Base-by-base conservation (phyloP, 2,888 invertebrate genomes). In the Melipona beecheii region DNA sequence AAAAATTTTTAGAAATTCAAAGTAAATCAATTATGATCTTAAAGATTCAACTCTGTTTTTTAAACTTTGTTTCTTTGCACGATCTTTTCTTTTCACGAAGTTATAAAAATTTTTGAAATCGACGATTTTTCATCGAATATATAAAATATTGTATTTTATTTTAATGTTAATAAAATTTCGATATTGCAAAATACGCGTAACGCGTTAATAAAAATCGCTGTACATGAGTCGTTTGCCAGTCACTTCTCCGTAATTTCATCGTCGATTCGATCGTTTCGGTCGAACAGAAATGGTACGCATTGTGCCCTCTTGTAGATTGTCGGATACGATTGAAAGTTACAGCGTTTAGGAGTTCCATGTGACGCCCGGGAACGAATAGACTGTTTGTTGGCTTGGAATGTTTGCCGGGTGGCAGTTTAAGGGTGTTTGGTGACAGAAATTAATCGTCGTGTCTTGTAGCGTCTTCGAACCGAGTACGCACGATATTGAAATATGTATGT, bases 211-310 rank as follows among this genome's bases (percentile, higher is more conserved):
- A 1, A 58, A 58, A 21, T 79, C 69, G 31, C 4, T 43, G 21
- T 68, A 84, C 88, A 84, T 82, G 84, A 86, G 79, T 74, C 65
- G 64, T n/a, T 43, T 79, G 75, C 68, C 27, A 86, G 62, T 58
- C 70, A 43, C 60, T 66, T 75, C 75, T 75, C 77, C 43, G 56
- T 69, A 49, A 74, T 73, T 69, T 74, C 52, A 64, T 24, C 49
- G 27, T 36, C 58, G 58, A 21, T n/a, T 49, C 62, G 24, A 65
- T 64, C 31, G 69, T 27, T 50, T 52, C 13, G 27, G 5, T 49
- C n/a, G 43, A 21, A 17, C 49, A 5, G 4, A 19, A 43, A 21
- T 15, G 11, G 49, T 24, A 24, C 11, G 36, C 0, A 15, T 15
- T 19, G 31, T 15, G 52, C 21, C 27, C 21, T 27, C 19, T 70